Evolutionary conservation across 1,140 invertebrate genomes (phyloP).

Genomic region (Drosophila grimshawi): DNA sequence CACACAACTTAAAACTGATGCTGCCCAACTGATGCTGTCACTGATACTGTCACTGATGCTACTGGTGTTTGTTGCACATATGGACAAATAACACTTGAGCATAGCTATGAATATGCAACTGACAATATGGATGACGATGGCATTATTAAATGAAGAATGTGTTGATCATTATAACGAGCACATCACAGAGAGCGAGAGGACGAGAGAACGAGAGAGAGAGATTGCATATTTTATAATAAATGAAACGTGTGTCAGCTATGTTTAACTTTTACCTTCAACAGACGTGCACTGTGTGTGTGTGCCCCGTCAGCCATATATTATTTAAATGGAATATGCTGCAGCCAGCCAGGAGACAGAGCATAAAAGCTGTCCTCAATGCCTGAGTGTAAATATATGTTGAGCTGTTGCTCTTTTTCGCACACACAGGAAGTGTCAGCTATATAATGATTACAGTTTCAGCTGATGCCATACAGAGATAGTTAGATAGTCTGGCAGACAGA

Average conservation of each 20-base stretch:
- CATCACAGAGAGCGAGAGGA: not conserved
- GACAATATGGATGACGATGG: constrained; percentile 52
- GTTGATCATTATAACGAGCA: constrained; percentile 50
- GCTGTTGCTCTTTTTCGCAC: constrained; percentile 24
- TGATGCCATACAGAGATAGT: constrained; percentile 1
- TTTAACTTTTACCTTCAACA: constrained; percentile 58
- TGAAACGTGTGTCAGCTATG: constrained; percentile 80
- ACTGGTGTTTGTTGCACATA: constrained; percentile 21
- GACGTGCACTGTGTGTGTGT: constrained; percentile 17
- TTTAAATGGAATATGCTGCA: constrained; percentile 72
- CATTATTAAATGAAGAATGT: constrained; percentile 74
- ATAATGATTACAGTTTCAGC: constrained; percentile 47
- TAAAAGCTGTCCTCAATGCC: constrained; percentile 10
- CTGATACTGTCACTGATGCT: not conserved
- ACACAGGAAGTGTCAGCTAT: constrained; percentile 48
- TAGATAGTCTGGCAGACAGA: constrained; percentile 1
- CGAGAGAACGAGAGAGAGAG: constrained; percentile 46
- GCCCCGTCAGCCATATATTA: constrained; percentile 53
- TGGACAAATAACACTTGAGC: constrained; percentile 1
- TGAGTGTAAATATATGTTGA: constrained; percentile 30
- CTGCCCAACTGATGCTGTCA: not conserved
- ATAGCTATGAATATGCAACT: constrained; percentile 1
- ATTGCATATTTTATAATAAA: constrained; percentile 81
- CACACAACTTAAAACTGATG: constrained; percentile 36
- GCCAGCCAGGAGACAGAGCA: constrained; percentile 28